These are phyloP conservation scores for Pristionchus exspectatus DNA, from an alignment of 2,888 invertebrate species.

Conservation along the genomic window DNA sequence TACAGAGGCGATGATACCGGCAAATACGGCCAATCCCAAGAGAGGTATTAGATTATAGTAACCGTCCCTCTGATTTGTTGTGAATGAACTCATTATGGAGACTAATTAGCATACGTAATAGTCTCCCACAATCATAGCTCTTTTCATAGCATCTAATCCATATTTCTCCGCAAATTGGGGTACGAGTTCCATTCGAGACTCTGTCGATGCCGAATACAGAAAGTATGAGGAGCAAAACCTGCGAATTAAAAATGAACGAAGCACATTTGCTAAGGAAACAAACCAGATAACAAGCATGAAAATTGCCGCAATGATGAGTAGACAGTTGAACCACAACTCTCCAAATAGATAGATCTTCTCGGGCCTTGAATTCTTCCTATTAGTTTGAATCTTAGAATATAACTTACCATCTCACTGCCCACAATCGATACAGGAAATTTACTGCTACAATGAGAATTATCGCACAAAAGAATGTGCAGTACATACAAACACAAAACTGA, in stretches of 20 bases:
- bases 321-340: neutral
- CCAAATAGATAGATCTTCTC: neutral
- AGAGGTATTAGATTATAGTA: neutral
- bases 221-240: conserved; percentile 7
- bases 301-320: neutral
- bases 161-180: neutral
- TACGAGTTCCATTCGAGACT: neutral
- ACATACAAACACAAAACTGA: conserved; percentile 13
- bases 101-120: neutral
- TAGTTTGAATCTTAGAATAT: too few relatives aligned
- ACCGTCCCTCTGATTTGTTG: neutral
- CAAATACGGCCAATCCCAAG: neutral
- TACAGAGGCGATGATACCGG: neutral
- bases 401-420: neutral
- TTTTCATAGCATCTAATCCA: neutral
- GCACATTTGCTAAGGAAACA: neutral
- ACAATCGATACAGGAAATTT: conserved; percentile 21
- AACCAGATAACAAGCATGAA: neutral
- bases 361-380: neutral
- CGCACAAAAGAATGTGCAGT: conserved; percentile 28
- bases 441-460: neutral
- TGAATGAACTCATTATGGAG: neutral
- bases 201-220: neutral
- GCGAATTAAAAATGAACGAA: neutral
- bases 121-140: conserved; percentile 1